Conservation (phyloP, 2,113 vertebrate genomes). For the Onychostruthus taczanowskii region DNA sequence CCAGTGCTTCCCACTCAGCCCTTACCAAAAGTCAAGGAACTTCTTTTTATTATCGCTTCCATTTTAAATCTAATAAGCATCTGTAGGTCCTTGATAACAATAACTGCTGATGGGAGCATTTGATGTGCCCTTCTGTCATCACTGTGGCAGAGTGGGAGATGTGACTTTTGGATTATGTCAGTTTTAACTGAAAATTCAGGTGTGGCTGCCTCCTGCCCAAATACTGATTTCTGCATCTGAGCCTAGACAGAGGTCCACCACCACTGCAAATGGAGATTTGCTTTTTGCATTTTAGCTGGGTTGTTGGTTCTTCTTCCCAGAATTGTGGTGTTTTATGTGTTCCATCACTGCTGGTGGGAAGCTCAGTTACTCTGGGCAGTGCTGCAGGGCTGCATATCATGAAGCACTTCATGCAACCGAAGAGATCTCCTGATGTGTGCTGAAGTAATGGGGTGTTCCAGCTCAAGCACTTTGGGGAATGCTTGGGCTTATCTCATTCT, state of each 20-base stretch:
- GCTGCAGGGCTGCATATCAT: background rate
- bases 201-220: background rate
- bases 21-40: background rate
- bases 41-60: background rate
- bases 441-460: background rate
- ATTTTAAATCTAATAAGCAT: background rate
- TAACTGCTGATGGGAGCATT: background rate
- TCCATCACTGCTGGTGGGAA: background rate
- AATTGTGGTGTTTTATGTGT: background rate
- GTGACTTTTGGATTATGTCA: background rate
- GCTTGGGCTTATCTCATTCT: background rate
- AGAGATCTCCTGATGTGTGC: background rate
- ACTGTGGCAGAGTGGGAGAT: background rate
- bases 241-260: background rate
- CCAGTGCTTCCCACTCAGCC: background rate
- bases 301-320: background rate
- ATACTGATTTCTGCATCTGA: background rate
- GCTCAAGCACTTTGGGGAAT: background rate
- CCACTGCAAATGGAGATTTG: background rate
- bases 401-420: background rate
- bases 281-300: background rate
- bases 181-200: background rate
- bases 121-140: background rate
- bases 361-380: background rate
- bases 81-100: background rate